Evolutionary conservation across 2,888 invertebrate genomes (phyloP), one percentile per base, ranked within the genome.

Genomic region (Papilio demoleus): DNA sequence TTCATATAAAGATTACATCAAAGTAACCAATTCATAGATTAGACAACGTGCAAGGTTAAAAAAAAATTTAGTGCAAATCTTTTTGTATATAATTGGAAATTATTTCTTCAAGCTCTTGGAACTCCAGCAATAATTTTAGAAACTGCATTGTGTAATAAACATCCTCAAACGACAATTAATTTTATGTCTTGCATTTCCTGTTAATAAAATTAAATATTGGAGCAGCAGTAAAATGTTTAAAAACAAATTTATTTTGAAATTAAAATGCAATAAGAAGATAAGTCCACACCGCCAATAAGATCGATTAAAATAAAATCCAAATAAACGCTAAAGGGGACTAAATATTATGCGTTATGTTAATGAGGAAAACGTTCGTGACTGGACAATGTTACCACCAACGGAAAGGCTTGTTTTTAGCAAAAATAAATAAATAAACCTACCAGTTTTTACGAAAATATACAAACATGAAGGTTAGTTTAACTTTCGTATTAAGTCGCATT

Each of bases 331-430:
- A n/a, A 69, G 53, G 53, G 53, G 40, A 61, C 60, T 60, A 62
- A 68, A 70, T 65, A 71, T 73, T 67, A 70, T 70, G 71, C 70
- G 67, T 63, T 63, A 81, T 80, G 76, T 70, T 79, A 81, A 83
- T 79, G 73, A 79, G 75, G 72, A 74, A 63, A 69, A 72, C 67
- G 70, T 75, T 82, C 82, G 84, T 83, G 84, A 82, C 80, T 75
- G 73, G 71, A 24, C 66, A 75, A 77, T 73, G 75, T 76, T 71
- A 76, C 74, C 71, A 76, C 40, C 11, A 40, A 47, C 22, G 14
- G 19, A 17, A 40, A 67, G 56, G 67, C 53, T 56, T 62, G 34
- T 12, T 19, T 1, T 22, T 6, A 62, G 45, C 31, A 5, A 22
- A 17, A 45, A 34, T 45, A 62, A 38, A 14, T 27, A 11, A 6